Evolutionary conservation across 1,140 invertebrate species (phyloP).

Genomic region (Drosophila asahinai): DNA sequence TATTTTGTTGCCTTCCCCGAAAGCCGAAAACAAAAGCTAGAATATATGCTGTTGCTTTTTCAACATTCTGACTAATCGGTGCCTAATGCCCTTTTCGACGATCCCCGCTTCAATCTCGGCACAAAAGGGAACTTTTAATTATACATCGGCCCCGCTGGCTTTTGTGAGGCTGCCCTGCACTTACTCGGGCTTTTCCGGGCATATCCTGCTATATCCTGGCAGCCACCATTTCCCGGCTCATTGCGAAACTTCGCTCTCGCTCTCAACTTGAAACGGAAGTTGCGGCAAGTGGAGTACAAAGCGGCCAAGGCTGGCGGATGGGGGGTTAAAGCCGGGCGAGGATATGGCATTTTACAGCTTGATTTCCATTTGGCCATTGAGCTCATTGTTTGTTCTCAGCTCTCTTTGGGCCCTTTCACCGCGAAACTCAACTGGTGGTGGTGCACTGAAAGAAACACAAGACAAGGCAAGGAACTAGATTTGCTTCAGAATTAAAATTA

Average conservation of each 20-base stretch:
- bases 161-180: slow-evolving; percentile 9
- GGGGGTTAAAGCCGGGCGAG: not conserved
- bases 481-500: too few relatives aligned
- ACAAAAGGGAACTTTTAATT: slow-evolving; percentile 57
- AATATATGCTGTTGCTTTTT: not conserved
- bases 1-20: too few relatives aligned
- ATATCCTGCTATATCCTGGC: slow-evolving; percentile 48
- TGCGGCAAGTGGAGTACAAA: slow-evolving; percentile 18
- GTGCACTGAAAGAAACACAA: not conserved
- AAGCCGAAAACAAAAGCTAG: not conserved
- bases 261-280: slow-evolving; percentile 39
- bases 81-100: not conserved
- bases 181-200: slow-evolving; percentile 23
- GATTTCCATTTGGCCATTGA: slow-evolving; percentile 66
- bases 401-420: not conserved
- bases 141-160: slow-evolving; percentile 24
- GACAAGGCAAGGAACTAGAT: too few relatives aligned
- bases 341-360: slow-evolving; percentile 61
- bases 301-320: not conserved
- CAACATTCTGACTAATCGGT: slow-evolving; percentile 5
- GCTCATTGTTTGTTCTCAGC: slow-evolving; percentile 52
- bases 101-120: slow-evolving; percentile 15
- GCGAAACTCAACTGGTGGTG: slow-evolving; percentile 36
- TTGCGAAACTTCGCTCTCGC: slow-evolving; percentile 45
- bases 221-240: slow-evolving; percentile 55